Base-by-base conservation (phyloP, 2,797 vertebrate species). In the Petrocephalus schoutedeni region DNA sequence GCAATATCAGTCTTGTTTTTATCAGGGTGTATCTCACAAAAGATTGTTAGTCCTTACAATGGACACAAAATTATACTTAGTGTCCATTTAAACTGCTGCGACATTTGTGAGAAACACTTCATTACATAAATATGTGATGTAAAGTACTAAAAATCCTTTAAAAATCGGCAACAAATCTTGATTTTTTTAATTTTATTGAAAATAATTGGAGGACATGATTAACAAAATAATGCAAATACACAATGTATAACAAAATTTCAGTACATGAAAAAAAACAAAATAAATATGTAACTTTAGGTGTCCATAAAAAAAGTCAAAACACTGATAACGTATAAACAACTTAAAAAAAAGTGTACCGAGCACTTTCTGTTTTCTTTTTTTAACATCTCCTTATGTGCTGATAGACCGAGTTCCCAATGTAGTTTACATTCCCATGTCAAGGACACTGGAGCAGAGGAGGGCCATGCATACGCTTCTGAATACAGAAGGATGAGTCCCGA, bases 181-280 rank as follows among this genome's bases (percentile, higher is more conserved):
- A 92, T 92, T 93, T 92, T 94, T 89, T 90, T 92, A 93, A 95
- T 96, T 98, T 98, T 98, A 98, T 97, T 98, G 96, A 97, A 96
- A 97, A 95, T 97, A 97, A 96, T 94, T 95, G 96, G 96, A 96
- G 96, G 94, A 96, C 97, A 96, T 95, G 96, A 94, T 94, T 96
- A 96, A 97, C 95, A 96, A 97, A 96, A 95, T 94, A 96, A 94
- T 95, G 94, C 93, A 97, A 97, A 95, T 95, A 95, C 96, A 96
- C 96, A 94, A 96, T 96, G 96, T 95, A 94, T 96, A 96, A 97
- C 93, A 97, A 97, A 95, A 97, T 95, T 96, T 97, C 96, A 94
- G 95, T 93, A 95, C 95, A 92, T 92, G 93, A 95, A 89, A 90
- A 90, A 91, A 92, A 93, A 92, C 92, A 92, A 92, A 93, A 94